Evolutionary conservation across 2,888 invertebrate species (phyloP).

Genomic region (Eristalinus sepulchralis): DNA sequence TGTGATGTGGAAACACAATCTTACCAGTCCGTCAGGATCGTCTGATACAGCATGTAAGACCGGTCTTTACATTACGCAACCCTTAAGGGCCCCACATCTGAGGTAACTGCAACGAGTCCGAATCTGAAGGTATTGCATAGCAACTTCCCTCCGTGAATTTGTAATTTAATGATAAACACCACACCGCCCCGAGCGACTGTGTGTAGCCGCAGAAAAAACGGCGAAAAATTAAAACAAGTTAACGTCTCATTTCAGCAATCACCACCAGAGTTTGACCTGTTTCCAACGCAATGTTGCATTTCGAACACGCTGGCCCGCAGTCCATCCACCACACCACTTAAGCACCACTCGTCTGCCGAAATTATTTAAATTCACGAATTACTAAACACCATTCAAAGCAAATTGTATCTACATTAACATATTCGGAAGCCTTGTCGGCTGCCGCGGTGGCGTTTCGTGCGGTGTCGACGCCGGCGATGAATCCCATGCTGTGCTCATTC

Average conservation of each 20-base stretch:
- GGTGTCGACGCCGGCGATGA: neutral
- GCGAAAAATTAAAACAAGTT: neutral
- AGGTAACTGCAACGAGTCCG: slow-evolving; percentile 3
- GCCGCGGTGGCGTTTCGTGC: too few relatives aligned
- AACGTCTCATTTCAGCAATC: slow-evolving; percentile 15
- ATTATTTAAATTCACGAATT: slow-evolving; percentile 28
- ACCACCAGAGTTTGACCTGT: slow-evolving; percentile 26
- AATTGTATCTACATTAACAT: slow-evolving; percentile 24
- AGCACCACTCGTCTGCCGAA: slow-evolving; percentile 24
- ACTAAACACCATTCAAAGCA: slow-evolving; percentile 5
- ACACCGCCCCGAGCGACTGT: neutral
- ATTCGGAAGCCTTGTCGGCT: slow-evolving; percentile 7
- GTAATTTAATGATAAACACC: slow-evolving; percentile 20
- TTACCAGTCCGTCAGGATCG: slow-evolving; percentile 14
- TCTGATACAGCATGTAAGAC: neutral
- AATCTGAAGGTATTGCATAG: neutral
- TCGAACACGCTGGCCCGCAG: neutral
- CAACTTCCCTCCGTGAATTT: slow-evolving; percentile 21
- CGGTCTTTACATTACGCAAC: slow-evolving; percentile 9
- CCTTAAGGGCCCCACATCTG: neutral
- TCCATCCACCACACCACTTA: slow-evolving; percentile 2
- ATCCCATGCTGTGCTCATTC: slow-evolving; percentile 2
- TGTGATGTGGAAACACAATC: neutral
- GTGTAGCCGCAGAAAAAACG: neutral
- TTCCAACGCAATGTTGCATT: slow-evolving; percentile 18